A percentile compares a stretch with the other conserved stretches of the same genome.
These are phyloP conservation scores for Drosophila algonquin DNA, from an alignment of 2,888 invertebrate species.

Conservation along the genomic window DNA sequence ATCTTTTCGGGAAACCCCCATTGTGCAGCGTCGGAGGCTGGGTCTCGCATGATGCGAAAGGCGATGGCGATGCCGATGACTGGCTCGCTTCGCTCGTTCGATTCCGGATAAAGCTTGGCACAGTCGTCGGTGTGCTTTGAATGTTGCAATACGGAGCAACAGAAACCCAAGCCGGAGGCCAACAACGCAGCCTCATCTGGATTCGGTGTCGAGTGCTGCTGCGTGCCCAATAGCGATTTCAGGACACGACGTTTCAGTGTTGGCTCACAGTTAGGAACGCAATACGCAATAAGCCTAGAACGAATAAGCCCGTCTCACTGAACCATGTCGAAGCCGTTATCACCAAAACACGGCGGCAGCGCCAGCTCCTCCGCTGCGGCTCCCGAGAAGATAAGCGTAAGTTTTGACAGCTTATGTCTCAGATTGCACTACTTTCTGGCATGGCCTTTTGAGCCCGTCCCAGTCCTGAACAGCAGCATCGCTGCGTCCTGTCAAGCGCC, in stretches of 20 bases:
- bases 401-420: conserved; percentile 46
- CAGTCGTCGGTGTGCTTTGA: conserved; percentile 66
- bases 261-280: conserved; percentile 36
- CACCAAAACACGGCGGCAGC: conserved; percentile 62
- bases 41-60: conserved; percentile 30
- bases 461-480: not conserved
- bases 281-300: conserved; percentile 39
- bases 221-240: conserved; percentile 67
- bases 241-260: conserved; percentile 64
- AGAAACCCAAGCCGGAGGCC: conserved; percentile 1
- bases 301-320: conserved; percentile 3
- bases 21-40: conserved; percentile 34
- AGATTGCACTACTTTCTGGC: conserved; percentile 8
- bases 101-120: conserved; percentile 60
- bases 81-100: conserved; percentile 10
- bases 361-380: conserved; percentile 35
- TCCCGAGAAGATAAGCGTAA: conserved; percentile 70
- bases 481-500: conserved; percentile 11
- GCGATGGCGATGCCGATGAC: too few species aligned
- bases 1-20: not conserved
- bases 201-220: conserved; percentile 50
- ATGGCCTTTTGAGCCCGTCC: conserved; percentile 6
- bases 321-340: conserved; percentile 69
- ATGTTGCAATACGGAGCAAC: conserved; percentile 36
- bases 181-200: conserved; percentile 20